Conservation (phyloP, 2,797 vertebrate species). For the Octomys mimax region DNA sequence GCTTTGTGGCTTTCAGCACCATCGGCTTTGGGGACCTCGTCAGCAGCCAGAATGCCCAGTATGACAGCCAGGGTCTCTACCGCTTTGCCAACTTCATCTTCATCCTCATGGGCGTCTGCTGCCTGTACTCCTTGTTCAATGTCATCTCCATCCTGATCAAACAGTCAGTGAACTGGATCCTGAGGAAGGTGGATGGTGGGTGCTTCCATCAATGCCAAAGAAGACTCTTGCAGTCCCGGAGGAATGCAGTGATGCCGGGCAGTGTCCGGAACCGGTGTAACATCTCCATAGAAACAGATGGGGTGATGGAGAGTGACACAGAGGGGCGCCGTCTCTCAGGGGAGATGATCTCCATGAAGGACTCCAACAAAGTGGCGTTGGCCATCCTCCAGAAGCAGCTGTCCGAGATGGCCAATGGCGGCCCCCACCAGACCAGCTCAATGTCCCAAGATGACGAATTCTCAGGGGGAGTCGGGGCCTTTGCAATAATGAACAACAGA, state of each 20-base stretch:
- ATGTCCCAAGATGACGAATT: constrained; percentile 93
- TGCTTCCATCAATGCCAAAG: constrained; percentile 90
- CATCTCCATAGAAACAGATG: constrained; percentile 94
- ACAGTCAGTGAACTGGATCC: constrained; percentile 97
- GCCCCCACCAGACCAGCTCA: constrained; percentile 90
- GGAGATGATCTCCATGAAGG: constrained; percentile 98
- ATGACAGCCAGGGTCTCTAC: constrained; percentile 93
- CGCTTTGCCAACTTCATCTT: constrained; percentile 95
- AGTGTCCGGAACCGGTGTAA: constrained; percentile 89
- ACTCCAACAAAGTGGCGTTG: constrained; percentile 96
- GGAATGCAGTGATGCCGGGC: constrained; percentile 94
- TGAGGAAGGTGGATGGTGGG: constrained; percentile 91
- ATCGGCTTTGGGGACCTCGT: constrained; percentile 98
- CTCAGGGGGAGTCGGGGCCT: constrained; percentile 95
- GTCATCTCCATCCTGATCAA: constrained; percentile 98
- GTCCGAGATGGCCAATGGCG: constrained; percentile 95
- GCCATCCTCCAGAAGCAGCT: constrained; percentile 98
- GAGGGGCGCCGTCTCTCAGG: constrained; percentile 95
- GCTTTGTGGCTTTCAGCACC: constrained; percentile 98
- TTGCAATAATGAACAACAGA: constrained; percentile 98
- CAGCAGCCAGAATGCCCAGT: constrained; percentile 94
- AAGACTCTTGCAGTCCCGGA: constrained; percentile 89
- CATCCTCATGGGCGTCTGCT: constrained; percentile 97
- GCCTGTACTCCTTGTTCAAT: constrained; percentile 98
- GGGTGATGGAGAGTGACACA: constrained; percentile 93